These are phyloP conservation scores for Coptodon bakossiorum DNA, from an alignment of 2,113 vertebrate species.

Conservation along the genomic window DNA sequence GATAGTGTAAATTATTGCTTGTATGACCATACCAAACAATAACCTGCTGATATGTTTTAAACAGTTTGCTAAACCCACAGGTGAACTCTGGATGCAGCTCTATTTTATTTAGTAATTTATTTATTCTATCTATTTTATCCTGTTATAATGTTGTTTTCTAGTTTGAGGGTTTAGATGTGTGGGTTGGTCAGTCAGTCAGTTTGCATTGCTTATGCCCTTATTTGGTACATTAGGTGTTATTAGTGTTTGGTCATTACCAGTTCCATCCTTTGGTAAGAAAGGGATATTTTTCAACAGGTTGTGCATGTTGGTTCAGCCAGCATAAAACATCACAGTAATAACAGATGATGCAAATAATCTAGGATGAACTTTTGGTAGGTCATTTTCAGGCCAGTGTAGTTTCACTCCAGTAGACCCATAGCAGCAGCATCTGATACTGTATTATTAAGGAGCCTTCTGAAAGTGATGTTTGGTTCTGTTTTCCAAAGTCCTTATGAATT, in stretches of 20 bases:
- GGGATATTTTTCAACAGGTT: not conserved
- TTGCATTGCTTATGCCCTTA: not conserved
- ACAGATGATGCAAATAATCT: rapidly evolving
- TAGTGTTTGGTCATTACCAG: not conserved
- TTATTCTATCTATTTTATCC: rapidly evolving
- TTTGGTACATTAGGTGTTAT: not conserved
- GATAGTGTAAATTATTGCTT: not conserved
- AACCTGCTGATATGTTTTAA: not conserved
- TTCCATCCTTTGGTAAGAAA: not conserved
- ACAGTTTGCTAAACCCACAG: not conserved
- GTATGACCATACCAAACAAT: not conserved
- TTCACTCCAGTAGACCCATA: not conserved
- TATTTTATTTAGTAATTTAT: not conserved
- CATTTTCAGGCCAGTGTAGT: not conserved
- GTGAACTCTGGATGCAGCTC: not conserved
- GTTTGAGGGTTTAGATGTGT: not conserved
- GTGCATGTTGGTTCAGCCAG: not conserved
- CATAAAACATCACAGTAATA: not conserved
- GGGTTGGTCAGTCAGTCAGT: not conserved
- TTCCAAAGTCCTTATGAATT: not conserved
- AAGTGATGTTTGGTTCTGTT: not conserved
- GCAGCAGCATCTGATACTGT: not conserved
- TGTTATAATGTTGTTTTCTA: not conserved
- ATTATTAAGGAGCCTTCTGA: not conserved
- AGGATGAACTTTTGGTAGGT: not conserved